These are phyloP conservation scores for Drosophila recens DNA, from an alignment of 2,888 invertebrate genomes.

Conservation along the genomic window DNA sequence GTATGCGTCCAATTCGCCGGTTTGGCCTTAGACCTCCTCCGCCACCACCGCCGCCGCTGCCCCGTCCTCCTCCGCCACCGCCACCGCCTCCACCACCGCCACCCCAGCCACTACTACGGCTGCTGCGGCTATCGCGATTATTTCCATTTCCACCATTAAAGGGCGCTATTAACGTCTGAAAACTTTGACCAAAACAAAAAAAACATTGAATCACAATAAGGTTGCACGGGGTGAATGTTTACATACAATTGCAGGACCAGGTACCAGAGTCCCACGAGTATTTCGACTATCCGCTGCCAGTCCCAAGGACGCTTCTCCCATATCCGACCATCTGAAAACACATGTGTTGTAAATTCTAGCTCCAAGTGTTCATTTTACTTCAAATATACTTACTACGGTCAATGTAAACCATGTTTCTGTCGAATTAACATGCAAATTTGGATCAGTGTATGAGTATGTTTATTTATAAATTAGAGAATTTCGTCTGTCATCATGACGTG, in stretches of 20 bases:
- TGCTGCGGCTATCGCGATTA: slow-evolving; percentile 31
- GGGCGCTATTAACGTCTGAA: slow-evolving; percentile 74
- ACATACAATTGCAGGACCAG: slow-evolving; percentile 77
- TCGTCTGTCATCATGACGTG: slow-evolving; percentile 38
- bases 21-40: slow-evolving; percentile 71
- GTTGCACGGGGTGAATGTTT: too few relatives aligned
- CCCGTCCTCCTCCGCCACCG: slow-evolving; percentile 63
- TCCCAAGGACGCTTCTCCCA: slow-evolving; percentile 81
- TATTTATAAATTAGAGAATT: slow-evolving; percentile 20
- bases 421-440: slow-evolving; percentile 3
- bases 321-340: slow-evolving; percentile 73
- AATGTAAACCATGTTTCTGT: slow-evolving; percentile 65
- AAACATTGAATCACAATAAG: neutral
- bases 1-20: slow-evolving; percentile 67
- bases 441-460: neutral
- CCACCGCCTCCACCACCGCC: slow-evolving; percentile 52
- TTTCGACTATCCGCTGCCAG: slow-evolving; percentile 68
- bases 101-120: slow-evolving; percentile 56
- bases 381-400: slow-evolving; percentile 60
- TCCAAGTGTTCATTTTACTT: neutral
- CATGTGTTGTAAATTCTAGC: neutral
- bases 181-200: slow-evolving; percentile 42
- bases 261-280: slow-evolving; percentile 73
- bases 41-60: slow-evolving; percentile 60
- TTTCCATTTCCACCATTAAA: slow-evolving; percentile 55